Evolutionary conservation across 2,797 vertebrate species (phyloP), one percentile per base, ranked within the genome.

Genomic region (Mus spretus): DNA sequence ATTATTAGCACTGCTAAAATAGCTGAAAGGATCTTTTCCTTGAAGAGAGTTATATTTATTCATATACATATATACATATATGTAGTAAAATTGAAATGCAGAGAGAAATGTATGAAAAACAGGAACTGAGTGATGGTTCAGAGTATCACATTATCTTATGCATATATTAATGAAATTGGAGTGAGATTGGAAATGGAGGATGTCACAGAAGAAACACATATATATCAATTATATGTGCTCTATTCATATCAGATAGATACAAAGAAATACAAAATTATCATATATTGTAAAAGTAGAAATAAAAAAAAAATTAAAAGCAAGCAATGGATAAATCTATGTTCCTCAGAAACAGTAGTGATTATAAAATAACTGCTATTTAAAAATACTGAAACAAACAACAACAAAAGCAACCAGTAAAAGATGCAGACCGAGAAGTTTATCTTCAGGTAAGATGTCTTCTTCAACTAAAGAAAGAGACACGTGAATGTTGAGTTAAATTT

Each of bases 21-120:
- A 63, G 31, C 74, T 91, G 65, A 72, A 83, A 84, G 44, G 13
- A 75, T 92, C 22, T 57, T 79, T 91, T 63, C 57, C 40, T 94
- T 93, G 79, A 28, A 72, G 40, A 61, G 4, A 26, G 31, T 31
- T 70, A 77, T 67, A n/a, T 53, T 13, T 22, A 65, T 55, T 22
- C 63, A 87, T 26, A 72, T 19, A 22, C 28, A 53, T 6, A 80
- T 10, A 53, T n/a, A 40, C 55, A 84, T 15, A 53, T 40, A 87
- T 40, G 53, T 55, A 19, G 78, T 59, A 1, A 26, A 55, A 44
- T 6, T 82, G 26, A 91, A 91, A 31, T 31, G 15, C 31, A 77
- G 12, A 53, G 15, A 63, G 63, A 70, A 63, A 81, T 87, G 59
- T 88, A 77, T 65, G 9, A 15, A n/a, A 89, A 72, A 40, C 26